Evolutionary conservation across 2,113 vertebrate species (phyloP), one percentile per base, ranked within the genome.

Genomic region (Takifugu flavidus): DNA sequence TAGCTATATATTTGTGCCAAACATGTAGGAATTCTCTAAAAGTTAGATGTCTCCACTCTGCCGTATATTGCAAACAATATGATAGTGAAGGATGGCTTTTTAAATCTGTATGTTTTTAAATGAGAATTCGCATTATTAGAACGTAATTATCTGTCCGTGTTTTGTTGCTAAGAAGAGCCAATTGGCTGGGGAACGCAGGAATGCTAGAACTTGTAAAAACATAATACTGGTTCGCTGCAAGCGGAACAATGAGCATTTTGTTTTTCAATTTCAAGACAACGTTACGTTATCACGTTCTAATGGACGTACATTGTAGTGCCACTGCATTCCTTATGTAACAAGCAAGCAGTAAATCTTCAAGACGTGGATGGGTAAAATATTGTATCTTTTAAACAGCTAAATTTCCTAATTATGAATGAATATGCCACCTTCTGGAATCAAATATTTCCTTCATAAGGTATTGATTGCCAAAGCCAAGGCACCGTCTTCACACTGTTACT

Each of bases 171-270:
- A 67, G 31, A 63, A 53, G 55, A 68, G 47, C n/a, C 67, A 10
- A 64, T 67, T 60, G 62, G 53, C 62, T 34, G 43, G 50, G 56
- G 61, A 39, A 56, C 27, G 46, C 47, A 70, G 74, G 74, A 80
- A 84, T 84, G 67, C 69, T 55, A 7, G 60, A 67, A 78, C 72
- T 74, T 74, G 54, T 75, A 70, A 75, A 82, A 73, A 73, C 79
- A 67, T 61, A 47, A 60, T 60, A 64, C 47, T 49, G 55, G 6
- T 44, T 58, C 5, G 57, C 74, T 76, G 72, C 44, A 53, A 53
- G 60, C 45, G 49, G 51, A 81, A 89, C 80, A 83, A 86, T 74
- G 77, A 58, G 20, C 64, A 68, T 59, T 73, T 61, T 64, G 53
- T 82, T 43, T 56, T 65, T 42, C 49, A 14, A 52, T 61, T 57